Base-by-base conservation (phyloP, 2,797 vertebrate genomes). In the Melanotaenia boesemani region DNA sequence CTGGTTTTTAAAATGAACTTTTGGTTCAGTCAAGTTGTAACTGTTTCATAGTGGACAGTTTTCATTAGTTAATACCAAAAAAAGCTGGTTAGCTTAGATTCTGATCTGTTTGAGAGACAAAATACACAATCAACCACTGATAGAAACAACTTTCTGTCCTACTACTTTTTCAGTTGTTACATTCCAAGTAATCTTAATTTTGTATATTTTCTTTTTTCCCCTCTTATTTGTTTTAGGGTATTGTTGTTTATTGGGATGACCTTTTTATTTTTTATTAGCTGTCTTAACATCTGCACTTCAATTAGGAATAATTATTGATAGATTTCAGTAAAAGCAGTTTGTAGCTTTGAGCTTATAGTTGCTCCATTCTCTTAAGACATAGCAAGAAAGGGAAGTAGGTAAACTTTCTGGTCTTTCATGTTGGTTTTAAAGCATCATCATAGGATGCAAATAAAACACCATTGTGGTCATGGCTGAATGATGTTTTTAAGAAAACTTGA, bases 131-230 rank as follows among this genome's bases (percentile, higher is more conserved):
- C 30, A 56, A 4, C 18, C 39, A 20, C 37, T 39, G 4, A 20
- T 55, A 3, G 3, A 34, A 60, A n/a, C 10, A 68, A 34, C 15
- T 65, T 74, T 77, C 22, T 44, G 24, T 26, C 13, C 28, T 66
- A 0, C 13, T 72, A 24, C 34, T 44, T 63, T 55, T 62, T 26
- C 28, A 58, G 4, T 54, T 2, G 2, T 3, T 55, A 32, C 11
- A 54, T 18, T 46, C 64, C 41, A 24, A n/a, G 15, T 12, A 20
- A 20, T 48, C 4, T 48, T 20, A n/a, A 3, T 48, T 48, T 52
- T 10, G 7, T n/a, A 22, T 10, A 7, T 52, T 39, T 39, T 39
- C 10, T 39, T 10, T 9, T 36, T 15, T 15, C 3, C 12, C 37
- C 37, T 12, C 37, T 39, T 3, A 39, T 11, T 48, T n/a, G 46